Evolutionary conservation across 2,888 invertebrate species (phyloP).

Genomic region (Hypercompe scribonia): DNA sequence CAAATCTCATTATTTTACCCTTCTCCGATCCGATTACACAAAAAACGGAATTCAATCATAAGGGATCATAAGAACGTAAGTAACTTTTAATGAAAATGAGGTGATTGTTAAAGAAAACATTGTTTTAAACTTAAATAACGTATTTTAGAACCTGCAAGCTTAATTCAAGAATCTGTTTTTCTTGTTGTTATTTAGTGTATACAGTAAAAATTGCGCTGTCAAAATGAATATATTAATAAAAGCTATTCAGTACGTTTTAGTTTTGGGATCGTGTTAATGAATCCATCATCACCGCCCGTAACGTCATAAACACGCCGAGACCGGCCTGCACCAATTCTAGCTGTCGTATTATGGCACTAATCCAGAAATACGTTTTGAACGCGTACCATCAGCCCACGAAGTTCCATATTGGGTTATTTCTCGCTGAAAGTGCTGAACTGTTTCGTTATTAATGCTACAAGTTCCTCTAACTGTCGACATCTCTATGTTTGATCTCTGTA

Average conservation of each 20-base stretch:
- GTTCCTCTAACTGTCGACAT: not conserved
- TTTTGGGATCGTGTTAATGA: constrained; percentile 1
- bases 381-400: not conserved
- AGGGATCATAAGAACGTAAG: too few species aligned
- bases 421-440: not conserved
- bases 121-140: not conserved
- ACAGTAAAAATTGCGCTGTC: not conserved
- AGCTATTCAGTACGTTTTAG: not conserved
- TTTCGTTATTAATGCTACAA: not conserved
- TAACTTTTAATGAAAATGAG: too few species aligned
- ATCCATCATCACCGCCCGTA: constrained; percentile 3
- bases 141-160: not conserved
- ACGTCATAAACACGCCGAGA: constrained; percentile 6
- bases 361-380: not conserved
- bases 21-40: not conserved
- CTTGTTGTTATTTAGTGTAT: not conserved
- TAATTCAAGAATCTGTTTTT: not conserved
- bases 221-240: not conserved
- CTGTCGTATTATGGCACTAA: constrained; percentile 4
- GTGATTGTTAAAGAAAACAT: not conserved
- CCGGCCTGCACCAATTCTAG: not conserved
- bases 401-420: not conserved
- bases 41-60: not conserved
- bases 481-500: not conserved
- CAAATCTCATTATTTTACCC: constrained; percentile 9